Evolutionary conservation across 2,113 vertebrate genomes (phyloP), one percentile per base, ranked within the genome.

Genomic region (Antechinus stuartii): DNA sequence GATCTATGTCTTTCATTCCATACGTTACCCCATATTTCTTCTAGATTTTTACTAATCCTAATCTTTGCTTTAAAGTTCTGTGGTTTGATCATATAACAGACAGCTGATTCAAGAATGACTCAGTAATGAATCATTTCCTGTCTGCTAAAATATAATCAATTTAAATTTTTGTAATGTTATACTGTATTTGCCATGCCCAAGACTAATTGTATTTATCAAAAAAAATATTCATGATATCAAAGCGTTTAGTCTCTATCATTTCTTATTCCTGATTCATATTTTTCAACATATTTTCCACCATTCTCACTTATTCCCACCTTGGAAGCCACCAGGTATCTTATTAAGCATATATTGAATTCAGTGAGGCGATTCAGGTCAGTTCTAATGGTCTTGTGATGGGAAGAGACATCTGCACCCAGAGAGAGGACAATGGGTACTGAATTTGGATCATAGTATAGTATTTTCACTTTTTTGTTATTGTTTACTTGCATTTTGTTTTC

Each of bases 31-130:
- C 7, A 7, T 42, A 30, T 42, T 84, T 22, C 16, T 42, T 42
- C 16, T 84, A 42, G 68, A 84, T 23, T 84, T 42, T 84, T 84
- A 84, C 68, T 42, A 84, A 84, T 84, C 68, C 68, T n/a, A 84
- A 84, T 84, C 68, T 84, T 84, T 84, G 68, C 68, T 84, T 84
- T 84, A 84, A 84, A 84, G 4, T n/a, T 84, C n/a, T 84, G 68
- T 84, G 68, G 68, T 84, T 84, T 84, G n/a, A 84, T n/a, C 42
- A 84, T 42, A 84, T 42, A 42, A 22, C 68, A 84, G 68, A 84
- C 68, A 84, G n/a, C 68, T 84, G 68, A 84, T 84, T 84, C n/a
- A 84, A 84, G 68, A 84, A 84, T 84, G 68, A 84, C n/a, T 84
- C 68, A 84, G 68, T 84, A 84, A 84, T 84, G 68, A 84, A 84